Base-by-base conservation (phyloP, 1,140 invertebrate species). In the Penaeus indicus region DNA sequence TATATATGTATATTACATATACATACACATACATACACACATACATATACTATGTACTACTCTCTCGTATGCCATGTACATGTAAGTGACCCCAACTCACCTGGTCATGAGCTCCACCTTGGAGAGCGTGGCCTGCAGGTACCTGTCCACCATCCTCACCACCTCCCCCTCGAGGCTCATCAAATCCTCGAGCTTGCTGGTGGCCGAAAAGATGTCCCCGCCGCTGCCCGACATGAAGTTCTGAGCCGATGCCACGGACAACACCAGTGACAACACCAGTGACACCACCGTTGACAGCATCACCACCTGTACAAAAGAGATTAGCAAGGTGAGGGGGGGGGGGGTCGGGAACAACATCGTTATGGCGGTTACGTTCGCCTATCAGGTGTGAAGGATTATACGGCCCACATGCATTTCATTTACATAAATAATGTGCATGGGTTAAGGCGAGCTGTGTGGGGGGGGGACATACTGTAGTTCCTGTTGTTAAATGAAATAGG, bases 201-300 rank as follows among this genome's bases (percentile, higher is more conserved):
- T 92, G 47, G 92, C 91, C n/a, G 92, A 92, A 80, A 92, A 92
- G 61, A 92, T 79, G 77, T 92, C 92, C 75, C 92, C 92, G 22
- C 90, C 11, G 0, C 32, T 21, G 21, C 64, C 63, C 42, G 62
- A 38, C 82, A 84, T 72, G 38, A 84, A 84, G 81, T 84, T 69
- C 38, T 72, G 82, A 38, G 27, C 82, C 19, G 19, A 64, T 8
- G 64, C 38, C 32, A 7, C 22, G 22, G 10, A 25, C 78, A 25
- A 10, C 78, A 21, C 67, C 72, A 38, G 19, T 32, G 27, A 75
- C 72, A 75, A 27, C 27, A 13, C 27, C 27, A 72, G 1, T 2
- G 16, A 72, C 22, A 22, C 69, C 69, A n/a, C 69, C 32, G n/a
- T 0, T 16, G 27, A 13, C 5, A 75, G 72, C 42, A 75, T 32